Conservation (phyloP, 2,113 vertebrate genomes). For the Sinocyclocheilus grahami region DNA sequence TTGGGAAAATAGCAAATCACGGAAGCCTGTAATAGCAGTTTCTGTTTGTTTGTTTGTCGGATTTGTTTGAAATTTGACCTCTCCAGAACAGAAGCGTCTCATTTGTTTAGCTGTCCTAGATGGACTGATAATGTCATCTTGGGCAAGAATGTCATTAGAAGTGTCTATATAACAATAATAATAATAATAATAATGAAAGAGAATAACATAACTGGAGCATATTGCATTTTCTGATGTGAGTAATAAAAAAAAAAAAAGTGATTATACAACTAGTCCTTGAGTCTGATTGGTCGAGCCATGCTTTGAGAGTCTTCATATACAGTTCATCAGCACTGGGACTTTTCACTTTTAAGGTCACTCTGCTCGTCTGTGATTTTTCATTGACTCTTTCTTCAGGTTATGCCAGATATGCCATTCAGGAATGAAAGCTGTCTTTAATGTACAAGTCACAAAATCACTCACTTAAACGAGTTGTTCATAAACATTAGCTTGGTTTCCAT, state of each 20-base stretch:
- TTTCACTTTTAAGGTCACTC: not conserved
- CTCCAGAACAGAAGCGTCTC: constrained; percentile 34
- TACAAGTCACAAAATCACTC: not conserved
- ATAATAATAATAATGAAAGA: not conserved
- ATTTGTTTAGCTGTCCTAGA: constrained; percentile 48
- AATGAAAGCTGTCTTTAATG: not conserved
- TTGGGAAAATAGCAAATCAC: constrained; percentile 55
- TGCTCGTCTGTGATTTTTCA: not conserved
- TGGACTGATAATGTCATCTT: constrained; percentile 39
- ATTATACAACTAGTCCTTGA: not conserved
- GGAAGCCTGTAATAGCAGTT: constrained; percentile 55
- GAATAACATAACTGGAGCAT: not conserved
- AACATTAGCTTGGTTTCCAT: too few species aligned
- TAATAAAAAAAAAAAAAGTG: not conserved
- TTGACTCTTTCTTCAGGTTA: not conserved
- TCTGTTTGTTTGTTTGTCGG: constrained; percentile 56
- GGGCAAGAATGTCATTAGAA: not conserved
- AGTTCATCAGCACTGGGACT: not conserved
- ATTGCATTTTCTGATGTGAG: not conserved
- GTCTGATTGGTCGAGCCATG: not conserved
- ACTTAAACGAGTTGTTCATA: not conserved
- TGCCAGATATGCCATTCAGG: not conserved
- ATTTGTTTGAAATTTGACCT: constrained; percentile 45
- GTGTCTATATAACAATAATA: not conserved
- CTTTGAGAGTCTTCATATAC: not conserved